phyloP scores from a whole-genome alignment of 2,888 invertebrate species.

The Nomada goodeniana region DNA sequence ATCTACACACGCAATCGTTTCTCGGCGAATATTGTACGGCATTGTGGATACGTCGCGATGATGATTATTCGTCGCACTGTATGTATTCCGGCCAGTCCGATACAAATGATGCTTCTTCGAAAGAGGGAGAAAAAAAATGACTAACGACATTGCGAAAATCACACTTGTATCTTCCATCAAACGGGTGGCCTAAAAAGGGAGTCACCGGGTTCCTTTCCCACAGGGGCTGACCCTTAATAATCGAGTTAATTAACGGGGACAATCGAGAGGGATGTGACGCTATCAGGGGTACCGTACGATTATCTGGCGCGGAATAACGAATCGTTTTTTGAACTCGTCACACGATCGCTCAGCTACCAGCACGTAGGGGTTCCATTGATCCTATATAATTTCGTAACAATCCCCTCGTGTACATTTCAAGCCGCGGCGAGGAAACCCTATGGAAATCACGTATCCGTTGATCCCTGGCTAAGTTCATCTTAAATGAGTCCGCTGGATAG shows the following conservation, averaged over 20 bases:
- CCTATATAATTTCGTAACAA: constrained; percentile 79
- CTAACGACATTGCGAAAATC: background rate
- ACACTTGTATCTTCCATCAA: background rate
- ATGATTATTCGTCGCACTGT: background rate
- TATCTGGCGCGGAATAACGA: constrained; percentile 62
- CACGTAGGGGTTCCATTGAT: constrained; percentile 65
- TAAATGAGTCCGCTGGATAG: constrained; percentile 69
- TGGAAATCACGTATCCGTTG: constrained; percentile 73
- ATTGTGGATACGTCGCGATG: background rate
- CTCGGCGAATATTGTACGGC: too few relatives aligned
- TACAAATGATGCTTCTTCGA: too few relatives aligned
- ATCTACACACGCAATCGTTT: too few relatives aligned
- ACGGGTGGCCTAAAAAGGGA: too few relatives aligned
- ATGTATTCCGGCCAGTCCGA: background rate
- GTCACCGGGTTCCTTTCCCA: constrained; percentile 51
- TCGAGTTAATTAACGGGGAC: constrained; percentile 63
- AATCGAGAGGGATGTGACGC: constrained; percentile 7
- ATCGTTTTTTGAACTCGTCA: constrained; percentile 61
- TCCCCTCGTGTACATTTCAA: constrained; percentile 73
- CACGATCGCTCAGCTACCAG: constrained; percentile 24
- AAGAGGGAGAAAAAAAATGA: too few relatives aligned
- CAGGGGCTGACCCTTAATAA: constrained; percentile 45
- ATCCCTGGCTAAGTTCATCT: constrained; percentile 73
- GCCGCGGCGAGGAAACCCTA: constrained; percentile 65
- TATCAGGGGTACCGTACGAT: constrained; percentile 25